These are phyloP conservation scores for Sesia bembeciformis DNA, from an alignment of 2,888 invertebrate genomes.

Conservation along the genomic window DNA sequence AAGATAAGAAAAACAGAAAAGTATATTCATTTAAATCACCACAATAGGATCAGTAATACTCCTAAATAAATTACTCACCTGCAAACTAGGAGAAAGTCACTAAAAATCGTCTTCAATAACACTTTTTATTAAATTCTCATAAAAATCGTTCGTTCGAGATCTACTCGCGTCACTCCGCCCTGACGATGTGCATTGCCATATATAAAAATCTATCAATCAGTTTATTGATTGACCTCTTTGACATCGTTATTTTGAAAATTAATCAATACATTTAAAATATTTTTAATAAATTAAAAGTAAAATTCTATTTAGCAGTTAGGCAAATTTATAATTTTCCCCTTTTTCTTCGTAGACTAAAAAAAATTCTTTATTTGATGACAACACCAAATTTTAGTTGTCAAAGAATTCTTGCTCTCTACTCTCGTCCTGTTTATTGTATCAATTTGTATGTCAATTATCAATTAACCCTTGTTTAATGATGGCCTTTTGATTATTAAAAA, in stretches of 20 bases:
- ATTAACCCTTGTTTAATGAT: constrained; percentile 70
- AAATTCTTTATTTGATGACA: constrained; percentile 13
- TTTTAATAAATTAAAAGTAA: too few species aligned
- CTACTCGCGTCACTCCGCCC: constrained; percentile 41
- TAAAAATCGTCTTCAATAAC: constrained; percentile 16
- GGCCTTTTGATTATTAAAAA: constrained; percentile 67
- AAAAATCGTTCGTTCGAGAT: constrained; percentile 53
- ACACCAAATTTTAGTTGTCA: constrained; percentile 48
- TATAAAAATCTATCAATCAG: not conserved
- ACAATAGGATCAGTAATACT: not conserved
- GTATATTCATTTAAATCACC: not conserved
- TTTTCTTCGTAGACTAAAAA: not conserved
- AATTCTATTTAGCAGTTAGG: too few species aligned
- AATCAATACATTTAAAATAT: too few species aligned
- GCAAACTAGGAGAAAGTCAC: constrained; percentile 16
- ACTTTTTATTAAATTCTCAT: constrained; percentile 28
- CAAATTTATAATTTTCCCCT: too few species aligned
- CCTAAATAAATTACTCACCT: constrained; percentile 26
- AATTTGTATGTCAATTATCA: constrained; percentile 74
- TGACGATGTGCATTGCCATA: not conserved
- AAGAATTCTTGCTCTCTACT: constrained; percentile 31
- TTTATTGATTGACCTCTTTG: too few species aligned
- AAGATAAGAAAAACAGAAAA: constrained; percentile 24
- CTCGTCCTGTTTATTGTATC: constrained; percentile 60
- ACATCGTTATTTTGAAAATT: too few species aligned